Evolutionary conservation across 1,140 invertebrate species (phyloP), one percentile per base, ranked within the genome.

Genomic region (Tyrophagus putrescentiae): DNA sequence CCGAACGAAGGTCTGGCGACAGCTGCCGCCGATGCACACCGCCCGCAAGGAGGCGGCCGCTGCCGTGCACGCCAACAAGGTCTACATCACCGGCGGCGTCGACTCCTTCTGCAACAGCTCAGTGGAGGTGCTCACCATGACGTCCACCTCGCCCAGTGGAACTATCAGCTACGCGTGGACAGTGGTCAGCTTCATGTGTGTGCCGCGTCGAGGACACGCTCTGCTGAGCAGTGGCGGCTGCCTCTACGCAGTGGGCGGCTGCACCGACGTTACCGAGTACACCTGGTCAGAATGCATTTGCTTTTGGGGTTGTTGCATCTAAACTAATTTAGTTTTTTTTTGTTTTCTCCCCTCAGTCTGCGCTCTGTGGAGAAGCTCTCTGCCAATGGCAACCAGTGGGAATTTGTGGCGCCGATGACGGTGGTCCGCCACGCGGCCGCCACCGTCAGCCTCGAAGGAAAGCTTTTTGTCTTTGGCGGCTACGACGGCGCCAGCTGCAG

Each of bases 21-120:
- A 29, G 18, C 16, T 59, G 57, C 21, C 28, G 7, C 29, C 41
- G 11, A 73, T 68, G 68, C 80, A 82, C 62, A 75, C 80, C 60
- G 80, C 80, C 64, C 72, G 87, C 42, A 88, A 85, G 21, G 87
- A 90, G 68, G 85, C 86, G 0, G 83, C 83, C 4, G 64, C 62
- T 21, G 31, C 57, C 1, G 57, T 61, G 23, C 45, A 63, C 29
- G 44, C 60, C 4, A 52, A 42, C 44, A 84, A 84, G 66, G 83
- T 87, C 56, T 87, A 85, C 69, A 84, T 88, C 34, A 81, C 80
- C 1, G 68, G 68, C 9, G 76, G 76, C 0, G 75, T 76, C 57
- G 76, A 76, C 7, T 65, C 68, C 16, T 70, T 76, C 33, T 74
- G 71, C 59, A 61, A 76, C 42, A 69, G 70, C 59, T 67, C 73